Evolutionary conservation across 2,113 vertebrate species (phyloP).

Genomic region (Actenoides hombroni): DNA sequence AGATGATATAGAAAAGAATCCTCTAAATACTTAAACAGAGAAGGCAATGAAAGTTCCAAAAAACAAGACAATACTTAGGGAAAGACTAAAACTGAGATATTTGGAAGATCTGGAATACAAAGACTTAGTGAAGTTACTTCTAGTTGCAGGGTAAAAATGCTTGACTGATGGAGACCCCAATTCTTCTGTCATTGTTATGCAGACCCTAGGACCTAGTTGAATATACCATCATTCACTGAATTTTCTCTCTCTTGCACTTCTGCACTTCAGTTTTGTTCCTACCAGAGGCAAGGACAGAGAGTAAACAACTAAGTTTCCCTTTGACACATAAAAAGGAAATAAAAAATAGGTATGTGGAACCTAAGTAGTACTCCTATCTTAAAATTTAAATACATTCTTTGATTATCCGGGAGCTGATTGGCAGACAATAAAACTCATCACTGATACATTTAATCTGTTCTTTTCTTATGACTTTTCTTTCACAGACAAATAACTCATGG

Average conservation of each 20-base stretch:
- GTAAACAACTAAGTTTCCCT: background rate
- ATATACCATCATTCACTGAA: background rate
- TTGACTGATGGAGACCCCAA: background rate
- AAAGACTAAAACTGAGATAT: background rate
- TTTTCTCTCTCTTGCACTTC: background rate
- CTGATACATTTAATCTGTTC: accelerated
- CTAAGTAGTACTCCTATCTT: background rate
- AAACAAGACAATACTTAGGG: background rate
- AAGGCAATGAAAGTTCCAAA: background rate
- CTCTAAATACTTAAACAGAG: background rate
- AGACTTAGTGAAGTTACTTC: background rate
- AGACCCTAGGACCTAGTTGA: accelerated
- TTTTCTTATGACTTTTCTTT: background rate
- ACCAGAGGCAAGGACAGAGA: background rate
- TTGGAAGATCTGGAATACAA: background rate
- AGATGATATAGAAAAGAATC: background rate
- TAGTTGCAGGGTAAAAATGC: background rate
- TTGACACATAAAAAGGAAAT: background rate
- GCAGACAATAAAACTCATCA: background rate
- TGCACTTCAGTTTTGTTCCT: background rate
- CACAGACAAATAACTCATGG: background rate
- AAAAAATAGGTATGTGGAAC: background rate
- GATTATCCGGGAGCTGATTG: background rate
- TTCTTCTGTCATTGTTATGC: background rate
- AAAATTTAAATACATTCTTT: background rate